phyloP scores from a whole-genome alignment of 2,888 invertebrate genomes.

The Stegana nigrithorax region DNA sequence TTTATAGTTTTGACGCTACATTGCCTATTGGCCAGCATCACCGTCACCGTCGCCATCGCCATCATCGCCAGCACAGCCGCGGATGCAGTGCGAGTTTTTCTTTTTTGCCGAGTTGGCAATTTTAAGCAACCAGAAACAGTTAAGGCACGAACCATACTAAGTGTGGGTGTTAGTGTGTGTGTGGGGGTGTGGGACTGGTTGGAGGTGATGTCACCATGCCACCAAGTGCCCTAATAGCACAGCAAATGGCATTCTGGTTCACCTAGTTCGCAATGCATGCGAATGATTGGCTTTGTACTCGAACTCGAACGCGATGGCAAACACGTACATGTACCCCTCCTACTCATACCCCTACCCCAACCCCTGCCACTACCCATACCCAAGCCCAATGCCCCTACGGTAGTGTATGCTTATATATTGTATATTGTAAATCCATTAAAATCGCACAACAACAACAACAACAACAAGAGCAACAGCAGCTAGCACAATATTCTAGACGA shows the following conservation, averaged over 20 bases:
- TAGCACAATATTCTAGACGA: too few relatives aligned
- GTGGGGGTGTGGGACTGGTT: not conserved
- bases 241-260: not conserved
- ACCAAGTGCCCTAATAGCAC: not conserved
- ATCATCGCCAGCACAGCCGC: not conserved
- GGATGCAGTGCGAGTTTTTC: not conserved
- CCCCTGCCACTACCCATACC: too few relatives aligned
- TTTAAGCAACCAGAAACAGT: not conserved
- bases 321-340: too few relatives aligned
- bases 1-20: slow-evolving; percentile 1
- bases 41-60: not conserved
- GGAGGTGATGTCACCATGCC: too few relatives aligned
- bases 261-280: not conserved
- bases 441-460: too few relatives aligned
- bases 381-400: too few relatives aligned
- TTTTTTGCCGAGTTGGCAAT: not conserved
- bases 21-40: not conserved
- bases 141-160: too few relatives aligned
- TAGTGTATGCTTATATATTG: too few relatives aligned
- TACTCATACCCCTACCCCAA: too few relatives aligned
- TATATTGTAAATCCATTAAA: too few relatives aligned
- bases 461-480: too few relatives aligned
- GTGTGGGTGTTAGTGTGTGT: not conserved
- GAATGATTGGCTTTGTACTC: not conserved
- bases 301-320: too few relatives aligned